Percentiles rank a stretch among this genome's conserved stretches.
These are phyloP conservation scores for Drosophila sproati DNA, from an alignment of 1,140 invertebrate genomes.

Conservation along the genomic window DNA sequence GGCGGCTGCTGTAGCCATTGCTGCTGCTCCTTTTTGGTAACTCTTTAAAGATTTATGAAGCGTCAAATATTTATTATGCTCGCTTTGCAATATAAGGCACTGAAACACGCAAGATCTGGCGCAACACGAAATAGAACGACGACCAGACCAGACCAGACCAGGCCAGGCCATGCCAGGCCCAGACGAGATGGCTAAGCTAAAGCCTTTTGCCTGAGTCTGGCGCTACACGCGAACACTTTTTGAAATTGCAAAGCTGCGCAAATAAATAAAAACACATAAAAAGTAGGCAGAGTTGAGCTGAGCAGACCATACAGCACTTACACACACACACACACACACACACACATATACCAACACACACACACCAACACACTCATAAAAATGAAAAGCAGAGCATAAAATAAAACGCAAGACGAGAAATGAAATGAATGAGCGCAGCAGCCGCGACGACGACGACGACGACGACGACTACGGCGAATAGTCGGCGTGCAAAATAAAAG, in stretches of 20 bases:
- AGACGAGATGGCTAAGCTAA: conserved; percentile 45
- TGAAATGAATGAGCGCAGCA: conserved; percentile 75
- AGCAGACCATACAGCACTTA: conserved; percentile 20
- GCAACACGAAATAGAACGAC: conserved; percentile 68
- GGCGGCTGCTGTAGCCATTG: conserved; percentile 12
- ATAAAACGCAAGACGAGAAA: conserved; percentile 73
- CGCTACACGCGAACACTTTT: conserved; percentile 69
- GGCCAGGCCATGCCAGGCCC: background rate
- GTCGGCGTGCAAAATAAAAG: conserved; percentile 30
- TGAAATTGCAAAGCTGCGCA: conserved; percentile 80
- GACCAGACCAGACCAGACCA: conserved; percentile 6
- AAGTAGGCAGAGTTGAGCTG: conserved; percentile 62
- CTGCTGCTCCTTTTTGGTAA: conserved; percentile 63
- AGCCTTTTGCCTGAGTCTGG: conserved; percentile 39
- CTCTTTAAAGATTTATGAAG: conserved; percentile 84
- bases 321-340: conserved; percentile 20
- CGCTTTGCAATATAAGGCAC: conserved; percentile 83
- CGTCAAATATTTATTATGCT: conserved; percentile 84
- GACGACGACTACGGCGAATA: conserved; percentile 13
- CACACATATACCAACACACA: conserved; percentile 5
- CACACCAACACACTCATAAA: conserved; percentile 50
- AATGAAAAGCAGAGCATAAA: conserved; percentile 63
- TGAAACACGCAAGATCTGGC: conserved; percentile 70
- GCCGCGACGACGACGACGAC: conserved; percentile 35
- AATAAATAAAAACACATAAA: conserved; percentile 82